Evolutionary conservation across 1,140 invertebrate species (phyloP).

Genomic region (Drosophila paulistorum): DNA sequence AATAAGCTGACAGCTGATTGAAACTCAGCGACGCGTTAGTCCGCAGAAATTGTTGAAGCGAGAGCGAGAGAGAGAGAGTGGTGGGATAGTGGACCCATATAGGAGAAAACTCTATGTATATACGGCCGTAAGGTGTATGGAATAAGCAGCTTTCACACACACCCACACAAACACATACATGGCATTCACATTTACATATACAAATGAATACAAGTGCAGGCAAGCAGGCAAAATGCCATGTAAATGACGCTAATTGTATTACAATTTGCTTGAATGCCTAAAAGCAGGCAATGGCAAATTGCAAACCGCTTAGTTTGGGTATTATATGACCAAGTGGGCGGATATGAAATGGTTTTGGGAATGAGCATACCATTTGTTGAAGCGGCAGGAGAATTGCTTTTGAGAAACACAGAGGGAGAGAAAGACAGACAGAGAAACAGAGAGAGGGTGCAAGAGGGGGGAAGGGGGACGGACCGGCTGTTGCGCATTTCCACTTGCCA

Average conservation of each 20-base stretch:
- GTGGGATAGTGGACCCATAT: not conserved
- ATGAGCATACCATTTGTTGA: not conserved
- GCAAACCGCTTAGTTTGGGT: conserved; percentile 74
- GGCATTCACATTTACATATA: conserved; percentile 13
- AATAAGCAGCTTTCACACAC: conserved; percentile 59
- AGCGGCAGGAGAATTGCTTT: no score
- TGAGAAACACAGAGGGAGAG: no score
- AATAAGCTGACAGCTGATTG: conserved; percentile 79
- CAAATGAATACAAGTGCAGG: conserved; percentile 15
- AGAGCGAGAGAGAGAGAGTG: not conserved
- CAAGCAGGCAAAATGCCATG: conserved; percentile 55
- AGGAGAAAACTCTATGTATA: conserved; percentile 11
- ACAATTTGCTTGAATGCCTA: conserved; percentile 79
- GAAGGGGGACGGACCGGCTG: not conserved
- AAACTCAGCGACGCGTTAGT: conserved; percentile 47
- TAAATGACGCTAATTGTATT: conserved; percentile 81
- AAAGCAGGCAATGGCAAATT: conserved; percentile 74
- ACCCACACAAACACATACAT: conserved; percentile 19
- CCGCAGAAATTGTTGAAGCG: conserved; percentile 19
- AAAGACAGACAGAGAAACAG: no score
- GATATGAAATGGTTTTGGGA: not conserved
- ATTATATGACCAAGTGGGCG: conserved; percentile 45
- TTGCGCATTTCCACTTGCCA: conserved; percentile 42
- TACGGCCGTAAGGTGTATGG: conserved; percentile 44
- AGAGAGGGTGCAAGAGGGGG: no score